Evolutionary conservation across 2,113 vertebrate species (phyloP).

Genomic region (Mandrillus leucophaeus): DNA sequence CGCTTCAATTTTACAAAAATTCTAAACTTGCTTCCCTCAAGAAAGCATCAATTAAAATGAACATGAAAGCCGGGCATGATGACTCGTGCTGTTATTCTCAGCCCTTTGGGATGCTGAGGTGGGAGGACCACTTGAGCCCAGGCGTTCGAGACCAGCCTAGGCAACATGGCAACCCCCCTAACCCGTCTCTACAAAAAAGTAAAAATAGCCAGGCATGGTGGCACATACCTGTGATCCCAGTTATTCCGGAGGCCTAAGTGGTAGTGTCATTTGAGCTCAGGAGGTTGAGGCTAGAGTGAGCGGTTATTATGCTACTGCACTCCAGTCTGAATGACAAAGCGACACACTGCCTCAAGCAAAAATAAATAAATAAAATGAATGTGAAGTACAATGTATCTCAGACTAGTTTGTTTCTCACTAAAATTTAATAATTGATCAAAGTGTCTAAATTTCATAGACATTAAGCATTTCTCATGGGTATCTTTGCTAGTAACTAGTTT

Average conservation of each 20-base stretch:
- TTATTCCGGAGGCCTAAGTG: neutral
- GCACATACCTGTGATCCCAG: neutral
- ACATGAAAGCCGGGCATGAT: neutral
- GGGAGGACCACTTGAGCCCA: neutral
- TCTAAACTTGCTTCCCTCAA: neutral
- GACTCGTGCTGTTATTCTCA: neutral
- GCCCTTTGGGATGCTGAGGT: neutral
- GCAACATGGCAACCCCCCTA: neutral
- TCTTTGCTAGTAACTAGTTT: slow-evolving; percentile 11
- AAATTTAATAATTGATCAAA: slow-evolving; percentile 1
- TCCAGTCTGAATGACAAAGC: neutral
- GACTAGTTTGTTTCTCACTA: neutral
- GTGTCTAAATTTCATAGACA: neutral
- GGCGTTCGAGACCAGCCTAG: neutral
- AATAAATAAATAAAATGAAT: neutral
- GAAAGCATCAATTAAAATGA: neutral
- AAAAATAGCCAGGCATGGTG: neutral
- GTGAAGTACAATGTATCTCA: neutral
- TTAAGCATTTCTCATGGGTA: neutral
- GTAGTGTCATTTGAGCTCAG: neutral
- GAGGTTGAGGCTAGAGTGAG: neutral
- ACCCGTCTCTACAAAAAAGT: neutral
- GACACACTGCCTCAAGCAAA: neutral
- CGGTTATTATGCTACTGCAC: neutral
- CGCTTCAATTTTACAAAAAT: slow-evolving; percentile 15